A percentile compares a stretch with the other conserved stretches of the same genome.
Conservation (phyloP, 2,888 invertebrate species). For the Timandra comae region DNA sequence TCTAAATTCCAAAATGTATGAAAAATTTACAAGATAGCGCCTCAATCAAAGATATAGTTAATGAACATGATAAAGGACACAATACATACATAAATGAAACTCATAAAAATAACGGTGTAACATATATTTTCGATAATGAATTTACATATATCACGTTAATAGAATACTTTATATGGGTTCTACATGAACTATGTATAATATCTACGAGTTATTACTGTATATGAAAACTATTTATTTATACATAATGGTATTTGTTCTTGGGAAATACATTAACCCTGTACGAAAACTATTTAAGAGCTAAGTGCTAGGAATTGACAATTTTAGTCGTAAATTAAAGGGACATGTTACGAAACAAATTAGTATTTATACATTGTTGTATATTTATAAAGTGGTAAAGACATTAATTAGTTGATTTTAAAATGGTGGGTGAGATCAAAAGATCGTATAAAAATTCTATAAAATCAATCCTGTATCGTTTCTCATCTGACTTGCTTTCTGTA, state of each 20-base stretch:
- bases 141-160: slow-evolving; percentile 68
- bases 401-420: slow-evolving; percentile 28
- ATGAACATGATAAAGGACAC: slow-evolving; percentile 21
- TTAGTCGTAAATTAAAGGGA: slow-evolving; percentile 32
- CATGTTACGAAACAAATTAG: slow-evolving; percentile 31
- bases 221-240: slow-evolving; percentile 23
- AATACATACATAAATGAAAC: slow-evolving; percentile 62
- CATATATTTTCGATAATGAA: slow-evolving; percentile 72
- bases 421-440: slow-evolving; percentile 54
- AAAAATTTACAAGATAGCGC: slow-evolving; percentile 2
- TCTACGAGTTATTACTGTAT: slow-evolving; percentile 23
- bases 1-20: slow-evolving; percentile 2
- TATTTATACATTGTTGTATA: slow-evolving; percentile 18
- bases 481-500: slow-evolving; percentile 49
- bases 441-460: slow-evolving; percentile 52
- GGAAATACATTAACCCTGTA: slow-evolving; percentile 19
- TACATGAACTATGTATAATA: slow-evolving; percentile 27
- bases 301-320: slow-evolving; percentile 39
- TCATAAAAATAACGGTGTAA: slow-evolving; percentile 63
- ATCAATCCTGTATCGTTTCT: slow-evolving; percentile 42
- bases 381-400: slow-evolving; percentile 14
- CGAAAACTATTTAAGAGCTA: slow-evolving; percentile 19
- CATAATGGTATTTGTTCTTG: slow-evolving; percentile 6
- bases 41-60: slow-evolving; percentile 3
- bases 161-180: slow-evolving; percentile 40